Evolutionary conservation across 2,797 vertebrate genomes (phyloP).

Genomic region (Amphiprion clarkii): DNA sequence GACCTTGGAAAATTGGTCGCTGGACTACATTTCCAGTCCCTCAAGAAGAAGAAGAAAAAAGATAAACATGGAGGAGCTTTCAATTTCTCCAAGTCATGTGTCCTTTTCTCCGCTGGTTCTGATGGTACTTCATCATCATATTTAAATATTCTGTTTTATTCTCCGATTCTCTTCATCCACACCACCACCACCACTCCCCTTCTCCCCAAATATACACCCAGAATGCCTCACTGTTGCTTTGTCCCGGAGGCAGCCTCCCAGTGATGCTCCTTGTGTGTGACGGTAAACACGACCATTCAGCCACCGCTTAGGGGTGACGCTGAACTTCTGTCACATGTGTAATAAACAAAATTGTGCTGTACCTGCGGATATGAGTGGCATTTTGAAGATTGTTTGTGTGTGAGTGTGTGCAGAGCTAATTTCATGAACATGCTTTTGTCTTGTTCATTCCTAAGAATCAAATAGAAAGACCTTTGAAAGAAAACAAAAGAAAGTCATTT

Average conservation of each 20-base stretch:
- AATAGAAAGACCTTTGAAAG: conserved; percentile 51
- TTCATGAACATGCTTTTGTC: conserved; percentile 49
- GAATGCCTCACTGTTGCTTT: conserved; percentile 40
- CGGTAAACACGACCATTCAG: conserved; percentile 52
- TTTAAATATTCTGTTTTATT: conserved; percentile 20
- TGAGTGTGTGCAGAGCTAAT: conserved; percentile 26
- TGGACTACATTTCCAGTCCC: conserved; percentile 60
- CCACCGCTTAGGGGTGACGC: conserved; percentile 36
- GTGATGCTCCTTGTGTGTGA: conserved; percentile 29
- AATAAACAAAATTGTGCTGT: conserved; percentile 45
- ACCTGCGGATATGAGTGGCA: conserved; percentile 57
- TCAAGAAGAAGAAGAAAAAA: conserved; percentile 31
- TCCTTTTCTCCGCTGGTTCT: conserved; percentile 2
- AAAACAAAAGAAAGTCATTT: conserved; percentile 51
- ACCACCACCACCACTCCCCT: background rate
- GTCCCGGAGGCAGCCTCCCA: conserved; percentile 25
- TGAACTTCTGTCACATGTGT: conserved; percentile 65
- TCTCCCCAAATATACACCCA: conserved; percentile 33
- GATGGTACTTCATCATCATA: conserved; percentile 1
- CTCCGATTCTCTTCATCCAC: conserved; percentile 3
- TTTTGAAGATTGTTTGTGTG: conserved; percentile 47
- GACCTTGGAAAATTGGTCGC: conserved; percentile 56
- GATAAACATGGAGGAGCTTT: conserved; percentile 18
- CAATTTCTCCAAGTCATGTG: conserved; percentile 10
- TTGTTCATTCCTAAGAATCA: conserved; percentile 39